Evolutionary conservation across 37 sponge, comb jelly and placozoan genomes (phyloP), one percentile per base, ranked within the genome.

Genomic region (Hormiphora californensis): DNA sequence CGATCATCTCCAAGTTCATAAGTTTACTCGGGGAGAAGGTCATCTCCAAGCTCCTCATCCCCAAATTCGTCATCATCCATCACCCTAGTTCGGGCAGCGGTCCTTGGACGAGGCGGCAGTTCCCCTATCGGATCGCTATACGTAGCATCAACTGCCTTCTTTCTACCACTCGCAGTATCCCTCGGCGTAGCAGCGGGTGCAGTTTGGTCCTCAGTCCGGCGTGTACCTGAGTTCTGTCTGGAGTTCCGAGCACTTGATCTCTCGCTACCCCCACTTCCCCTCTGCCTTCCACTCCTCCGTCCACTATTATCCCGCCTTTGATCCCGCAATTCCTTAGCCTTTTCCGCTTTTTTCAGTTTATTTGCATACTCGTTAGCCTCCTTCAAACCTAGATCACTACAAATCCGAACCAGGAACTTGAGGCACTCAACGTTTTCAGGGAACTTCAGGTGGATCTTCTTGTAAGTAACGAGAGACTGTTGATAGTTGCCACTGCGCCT

Each of bases 401-500:
- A 91, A 21, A 96, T 38, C 7, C 93, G 92, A 32, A 94, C 92
- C 54, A 96, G 88, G 69, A 94, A 96, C 91, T 90, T 92, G 15
- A 96, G 88, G 61, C 92, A 92, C 54, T 96, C 94, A 1, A 92
- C 81, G 85, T 90, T 96, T 15, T 96, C 94, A 41, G 98, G 98
- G 86, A 96, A 96, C 40, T 63, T 51, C 62, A 87, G 39, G 69
- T 94, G 93, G 5, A 91, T 93, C 22, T 89, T 43, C 86, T 93
- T 92, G 89, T 96, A 96, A 36, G 89, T 90, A 33, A 90, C 90
- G 8, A 94, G 89, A 0, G 98, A 93, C 62, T 89, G 89, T 81
- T 92, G 94, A 86, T 94, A 96, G 86, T 93, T 96, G n/a, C 98
- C 96, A 43, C 89, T 93, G 46, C 92, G 88, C 19, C 98, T 54